These are phyloP conservation scores for Phoenicopterus ruber DNA, from an alignment of 2,113 vertebrate genomes.

Conservation along the genomic window DNA sequence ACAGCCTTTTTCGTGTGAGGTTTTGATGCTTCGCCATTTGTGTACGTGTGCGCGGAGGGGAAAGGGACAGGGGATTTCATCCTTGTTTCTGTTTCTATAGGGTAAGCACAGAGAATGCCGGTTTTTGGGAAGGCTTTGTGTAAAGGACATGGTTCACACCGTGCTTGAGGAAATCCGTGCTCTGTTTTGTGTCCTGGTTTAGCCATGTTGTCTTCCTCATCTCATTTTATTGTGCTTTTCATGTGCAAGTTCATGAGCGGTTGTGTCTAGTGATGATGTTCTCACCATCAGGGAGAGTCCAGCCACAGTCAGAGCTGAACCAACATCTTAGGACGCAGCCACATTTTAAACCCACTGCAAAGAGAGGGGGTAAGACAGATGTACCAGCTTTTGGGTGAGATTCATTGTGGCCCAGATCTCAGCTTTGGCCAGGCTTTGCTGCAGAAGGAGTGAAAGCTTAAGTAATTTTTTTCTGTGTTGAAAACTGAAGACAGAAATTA, in stretches of 20 bases:
- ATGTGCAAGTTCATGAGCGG: not conserved
- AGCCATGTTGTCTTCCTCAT: fast-evolving
- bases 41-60: not conserved
- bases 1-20: not conserved
- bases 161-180: not conserved
- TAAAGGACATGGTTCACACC: fast-evolving
- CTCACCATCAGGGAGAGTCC: not conserved
- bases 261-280: not conserved
- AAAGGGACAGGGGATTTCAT: not conserved
- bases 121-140: not conserved
- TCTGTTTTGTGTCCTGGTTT: not conserved
- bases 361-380: not conserved
- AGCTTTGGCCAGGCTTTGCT: not conserved
- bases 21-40: not conserved
- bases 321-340: not conserved
- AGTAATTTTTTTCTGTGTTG: not conserved
- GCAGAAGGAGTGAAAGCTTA: not conserved
- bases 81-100: not conserved
- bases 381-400: fast-evolving
- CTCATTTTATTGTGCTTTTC: not conserved
- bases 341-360: not conserved
- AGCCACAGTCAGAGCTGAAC: not conserved
- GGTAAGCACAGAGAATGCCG: not conserved
- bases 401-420: not conserved
- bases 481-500: not conserved